Evolutionary conservation across 2,888 invertebrate species (phyloP), one percentile per base, ranked within the genome.

Genomic region (Seladonia tumulorum): DNA sequence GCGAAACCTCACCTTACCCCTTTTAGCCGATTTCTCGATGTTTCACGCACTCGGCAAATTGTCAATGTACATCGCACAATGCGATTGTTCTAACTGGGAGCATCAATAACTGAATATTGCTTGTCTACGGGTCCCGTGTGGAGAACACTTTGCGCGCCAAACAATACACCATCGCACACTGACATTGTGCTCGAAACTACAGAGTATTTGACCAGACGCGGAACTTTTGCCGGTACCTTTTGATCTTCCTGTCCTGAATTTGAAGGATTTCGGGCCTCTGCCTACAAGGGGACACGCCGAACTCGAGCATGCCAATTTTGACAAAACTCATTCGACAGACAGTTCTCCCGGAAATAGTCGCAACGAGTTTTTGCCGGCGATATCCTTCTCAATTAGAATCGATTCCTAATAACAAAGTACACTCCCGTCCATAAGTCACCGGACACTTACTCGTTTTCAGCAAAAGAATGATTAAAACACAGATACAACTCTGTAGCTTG

Each of bases 201-300:
- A 63, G 63, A 63, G 29, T 63, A 63, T 63, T 63, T 63, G 63
- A 63, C 63, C 63, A 63, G 63, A 29, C 63, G 63, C 63, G 63
- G 29, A 63, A 63, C 63, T 63, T 63, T 63, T 63, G 63, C 63
- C 29, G 29, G 63, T 29, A 63, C 63, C 63, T 63, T 63, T 63
- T 63, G 63, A 63, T 63, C 29, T 63, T 63, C 29, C 16, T 16
- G 63, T 29, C 63, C 63, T 29, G 63, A 63, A 63, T 29, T 63
- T n/a, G 29, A 29, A 29, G 29, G 63, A 63, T 29, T 29, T 16
- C 29, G 29, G 63, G 63, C 29, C 53, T 29, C 29, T 16, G 16
- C 63, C 63, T 29, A 29, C 25, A 14, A 60, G 60, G 5, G 29
- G 60, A 63, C 63, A 29, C 7, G 29, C 16, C 63, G 29, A 25